Percentiles rank a stretch among this genome's conserved stretches.
These are phyloP conservation scores for Lepidurus apus DNA, from an alignment of 1,140 invertebrate genomes.

Conservation along the genomic window DNA sequence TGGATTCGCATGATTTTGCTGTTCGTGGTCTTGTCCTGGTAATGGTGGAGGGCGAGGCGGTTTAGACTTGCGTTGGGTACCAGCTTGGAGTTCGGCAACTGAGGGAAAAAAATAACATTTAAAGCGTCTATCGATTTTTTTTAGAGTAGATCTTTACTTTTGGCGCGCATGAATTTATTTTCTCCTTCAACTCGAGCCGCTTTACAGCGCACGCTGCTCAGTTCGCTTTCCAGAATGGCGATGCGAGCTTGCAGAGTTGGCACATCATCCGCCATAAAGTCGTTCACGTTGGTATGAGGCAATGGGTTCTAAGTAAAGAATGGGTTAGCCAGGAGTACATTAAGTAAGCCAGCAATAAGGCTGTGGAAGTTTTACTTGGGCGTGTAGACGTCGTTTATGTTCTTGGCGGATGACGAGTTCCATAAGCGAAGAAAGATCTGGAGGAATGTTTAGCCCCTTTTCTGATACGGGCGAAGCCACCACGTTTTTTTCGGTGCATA, in stretches of 20 bases:
- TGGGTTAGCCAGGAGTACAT: too few species aligned
- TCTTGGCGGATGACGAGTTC: neutral
- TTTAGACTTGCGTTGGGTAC: neutral
- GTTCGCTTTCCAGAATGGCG: neutral
- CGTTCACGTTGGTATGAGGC: neutral
- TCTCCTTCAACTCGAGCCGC: neutral
- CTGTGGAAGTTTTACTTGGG: neutral
- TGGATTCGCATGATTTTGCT: neutral
- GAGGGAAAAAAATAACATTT: neutral
- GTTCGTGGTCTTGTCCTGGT: neutral
- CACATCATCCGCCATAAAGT: neutral
- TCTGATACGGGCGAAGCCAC: neutral
- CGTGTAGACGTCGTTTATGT: neutral
- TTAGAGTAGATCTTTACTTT: neutral
- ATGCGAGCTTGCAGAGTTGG: neutral
- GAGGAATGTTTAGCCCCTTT: neutral
- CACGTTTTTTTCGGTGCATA: constrained; percentile 3
- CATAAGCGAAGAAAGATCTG: neutral
- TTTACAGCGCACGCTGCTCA: neutral
- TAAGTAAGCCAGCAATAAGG: neutral
- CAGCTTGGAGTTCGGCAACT: neutral
- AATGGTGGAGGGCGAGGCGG: neutral
- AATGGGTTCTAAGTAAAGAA: neutral
- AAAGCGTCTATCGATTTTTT: neutral
- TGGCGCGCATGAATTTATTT: neutral